A percentile compares a stretch with the other conserved stretches of the same genome.
phyloP scores from a whole-genome alignment of 1,140 invertebrate species.

The Uloborus diversus region DNA sequence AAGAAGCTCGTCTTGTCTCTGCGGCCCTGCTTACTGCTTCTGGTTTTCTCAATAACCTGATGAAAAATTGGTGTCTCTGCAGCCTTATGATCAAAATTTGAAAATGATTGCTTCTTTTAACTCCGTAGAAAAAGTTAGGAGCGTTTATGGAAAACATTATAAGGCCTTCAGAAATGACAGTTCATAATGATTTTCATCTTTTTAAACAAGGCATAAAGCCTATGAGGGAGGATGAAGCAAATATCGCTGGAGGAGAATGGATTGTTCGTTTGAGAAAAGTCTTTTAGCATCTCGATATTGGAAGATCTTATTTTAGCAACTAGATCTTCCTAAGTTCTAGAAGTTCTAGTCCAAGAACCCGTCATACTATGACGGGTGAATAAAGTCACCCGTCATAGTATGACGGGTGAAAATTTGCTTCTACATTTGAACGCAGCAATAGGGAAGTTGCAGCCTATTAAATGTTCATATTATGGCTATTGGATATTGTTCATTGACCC shows the following conservation, averaged over 20 bases:
- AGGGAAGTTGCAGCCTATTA: no score
- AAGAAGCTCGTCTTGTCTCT: no score
- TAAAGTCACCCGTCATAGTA: no score
- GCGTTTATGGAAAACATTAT: slow-evolving; percentile 90
- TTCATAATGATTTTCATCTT: slow-evolving; percentile 93
- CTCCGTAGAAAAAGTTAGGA: slow-evolving; percentile 94
- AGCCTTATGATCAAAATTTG: slow-evolving; percentile 79
- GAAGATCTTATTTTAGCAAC: slow-evolving; percentile 98
- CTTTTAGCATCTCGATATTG: slow-evolving; percentile 93
- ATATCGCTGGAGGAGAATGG: slow-evolving; percentile 97
- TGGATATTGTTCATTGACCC: no score
- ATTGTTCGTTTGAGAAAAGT: slow-evolving; percentile 93
- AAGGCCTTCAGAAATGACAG: slow-evolving; percentile 85
- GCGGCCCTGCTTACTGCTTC: slow-evolving; percentile 85
- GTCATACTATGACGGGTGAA: no score
- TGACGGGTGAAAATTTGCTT: no score
- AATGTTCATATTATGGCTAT: no score
- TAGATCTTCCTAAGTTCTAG: no score
- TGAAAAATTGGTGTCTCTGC: slow-evolving; percentile 72
- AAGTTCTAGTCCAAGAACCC: no score
- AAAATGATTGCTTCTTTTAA: slow-evolving; percentile 77
- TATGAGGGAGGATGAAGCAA: slow-evolving; percentile 98
- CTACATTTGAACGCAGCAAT: no score
- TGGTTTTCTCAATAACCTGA: slow-evolving; percentile 84
- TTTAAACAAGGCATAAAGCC: slow-evolving; percentile 99